phyloP scores from a whole-genome alignment of 2,888 invertebrate species.

The Octodonta nipae region DNA sequence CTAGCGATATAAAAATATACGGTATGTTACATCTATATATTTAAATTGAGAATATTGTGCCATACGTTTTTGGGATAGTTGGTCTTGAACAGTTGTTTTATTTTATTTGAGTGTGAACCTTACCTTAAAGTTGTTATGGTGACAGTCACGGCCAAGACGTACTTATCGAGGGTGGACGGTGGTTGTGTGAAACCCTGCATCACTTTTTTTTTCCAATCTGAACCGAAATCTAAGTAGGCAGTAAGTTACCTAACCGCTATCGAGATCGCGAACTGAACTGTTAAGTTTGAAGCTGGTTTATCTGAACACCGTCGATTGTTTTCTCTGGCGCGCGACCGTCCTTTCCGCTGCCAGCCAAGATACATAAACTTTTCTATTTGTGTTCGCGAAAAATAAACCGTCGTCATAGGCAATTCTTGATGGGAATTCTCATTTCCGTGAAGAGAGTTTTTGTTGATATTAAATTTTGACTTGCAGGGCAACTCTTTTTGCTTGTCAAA shows the following conservation, averaged over 20 bases:
- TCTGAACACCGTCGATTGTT: slow-evolving; percentile 26
- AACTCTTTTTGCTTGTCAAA: slow-evolving; percentile 18
- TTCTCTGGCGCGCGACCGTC: slow-evolving; percentile 28
- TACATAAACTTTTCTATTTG: slow-evolving; percentile 26
- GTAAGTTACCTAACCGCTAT: slow-evolving; percentile 10
- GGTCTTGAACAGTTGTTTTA: no score
- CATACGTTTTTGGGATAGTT: no score
- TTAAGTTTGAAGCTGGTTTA: slow-evolving; percentile 22
- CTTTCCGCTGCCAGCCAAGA: slow-evolving; percentile 23
- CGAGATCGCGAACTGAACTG: slow-evolving; percentile 24
- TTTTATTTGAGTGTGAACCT: no score
- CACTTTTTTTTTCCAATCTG: no score
- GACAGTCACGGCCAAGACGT: no score
- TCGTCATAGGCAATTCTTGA: slow-evolving; percentile 23
- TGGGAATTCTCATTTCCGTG: slow-evolving; percentile 15
- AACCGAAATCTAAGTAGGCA: no score
- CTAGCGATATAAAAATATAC: no score
- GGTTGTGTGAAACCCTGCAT: no score
- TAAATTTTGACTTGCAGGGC: slow-evolving; percentile 18
- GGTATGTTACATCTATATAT: no score
- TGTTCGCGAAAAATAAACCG: slow-evolving; percentile 30
- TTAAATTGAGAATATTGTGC: no score
- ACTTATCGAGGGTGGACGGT: no score
- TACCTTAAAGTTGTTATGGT: no score
- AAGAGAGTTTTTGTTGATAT: slow-evolving; percentile 26